Percentiles rank a stretch among this genome's conserved stretches.
phyloP scores from a whole-genome alignment of 2,888 invertebrate species.

The Agrilus biguttatus region DNA sequence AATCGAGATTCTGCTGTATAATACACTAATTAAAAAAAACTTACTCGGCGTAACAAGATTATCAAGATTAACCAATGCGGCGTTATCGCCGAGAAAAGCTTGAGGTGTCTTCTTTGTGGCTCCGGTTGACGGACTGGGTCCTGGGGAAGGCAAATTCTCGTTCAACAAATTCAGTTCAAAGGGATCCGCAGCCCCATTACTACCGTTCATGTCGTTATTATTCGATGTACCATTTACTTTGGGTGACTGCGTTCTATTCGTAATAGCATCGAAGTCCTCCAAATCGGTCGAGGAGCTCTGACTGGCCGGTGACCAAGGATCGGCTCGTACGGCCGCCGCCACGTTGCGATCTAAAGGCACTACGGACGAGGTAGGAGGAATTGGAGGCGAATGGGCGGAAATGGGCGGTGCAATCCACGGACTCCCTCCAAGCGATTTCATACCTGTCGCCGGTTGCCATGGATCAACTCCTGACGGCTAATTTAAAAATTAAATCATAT shows the following conservation, averaged over 20 bases:
- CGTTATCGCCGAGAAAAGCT: slow-evolving; percentile 94
- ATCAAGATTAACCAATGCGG: slow-evolving; percentile 92
- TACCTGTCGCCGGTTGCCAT: slow-evolving; percentile 37
- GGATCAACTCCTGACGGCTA: slow-evolving; percentile 34
- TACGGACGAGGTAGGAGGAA: slow-evolving; percentile 4
- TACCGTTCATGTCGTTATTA: slow-evolving; percentile 13
- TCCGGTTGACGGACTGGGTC: slow-evolving; percentile 31
- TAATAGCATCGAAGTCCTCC: slow-evolving; percentile 78
- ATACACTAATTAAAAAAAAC: slow-evolving; percentile 8
- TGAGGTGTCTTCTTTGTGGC: slow-evolving; percentile 82
- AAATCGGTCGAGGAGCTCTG: slow-evolving; percentile 48
- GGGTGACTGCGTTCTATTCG: slow-evolving; percentile 48
- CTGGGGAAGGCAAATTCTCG: slow-evolving; percentile 33
- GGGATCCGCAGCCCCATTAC: slow-evolving; percentile 42
- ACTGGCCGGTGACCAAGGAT: slow-evolving; percentile 39
- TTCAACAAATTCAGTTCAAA: slow-evolving; percentile 54
- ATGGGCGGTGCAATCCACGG: slow-evolving; percentile 11
- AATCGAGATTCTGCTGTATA: no score
- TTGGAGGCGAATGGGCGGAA: slow-evolving; percentile 15
- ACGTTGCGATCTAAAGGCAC: slow-evolving; percentile 9
- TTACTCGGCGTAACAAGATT: slow-evolving; percentile 61
- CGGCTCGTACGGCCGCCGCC: slow-evolving; percentile 21
- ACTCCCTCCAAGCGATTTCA: slow-evolving; percentile 15
- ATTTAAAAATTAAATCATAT: no score
- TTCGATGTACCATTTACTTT: slow-evolving; percentile 19